Evolutionary conservation across 2,888 invertebrate species (phyloP).

Genomic region (Tuberolachnus salignus): DNA sequence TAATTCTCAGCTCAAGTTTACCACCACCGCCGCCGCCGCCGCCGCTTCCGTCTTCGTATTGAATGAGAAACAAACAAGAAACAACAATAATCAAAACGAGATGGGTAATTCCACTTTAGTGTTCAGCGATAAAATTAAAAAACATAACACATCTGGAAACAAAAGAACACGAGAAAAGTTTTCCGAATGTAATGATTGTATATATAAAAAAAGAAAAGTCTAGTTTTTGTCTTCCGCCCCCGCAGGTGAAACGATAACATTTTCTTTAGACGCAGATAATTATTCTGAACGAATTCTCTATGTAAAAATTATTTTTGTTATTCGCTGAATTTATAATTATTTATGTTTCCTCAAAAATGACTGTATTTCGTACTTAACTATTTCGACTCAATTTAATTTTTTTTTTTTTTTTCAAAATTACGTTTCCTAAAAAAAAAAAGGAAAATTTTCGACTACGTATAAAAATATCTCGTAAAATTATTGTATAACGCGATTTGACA

Average conservation of each 20-base stretch:
- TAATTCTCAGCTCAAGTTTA: conserved; percentile 48
- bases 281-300: not conserved
- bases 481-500: too few species aligned
- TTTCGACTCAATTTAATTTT: too few species aligned
- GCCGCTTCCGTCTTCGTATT: conserved; percentile 15
- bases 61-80: conserved; percentile 51
- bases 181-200: conserved; percentile 12
- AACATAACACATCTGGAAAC: conserved; percentile 44
- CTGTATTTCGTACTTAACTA: too few species aligned
- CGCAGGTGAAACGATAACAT: not conserved
- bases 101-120: conserved; percentile 34
- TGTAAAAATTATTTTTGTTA: not conserved
- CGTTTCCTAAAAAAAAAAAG: too few species aligned
- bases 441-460: too few species aligned
- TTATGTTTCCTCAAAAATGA: not conserved
- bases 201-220: conserved; percentile 14
- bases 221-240: not conserved
- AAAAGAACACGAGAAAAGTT: conserved; percentile 20
- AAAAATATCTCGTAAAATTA: too few species aligned
- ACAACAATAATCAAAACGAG: conserved; percentile 44
- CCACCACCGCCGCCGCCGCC: not conserved
- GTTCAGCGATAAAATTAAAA: conserved; percentile 44
- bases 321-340: conserved; percentile 25
- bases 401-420: too few species aligned
- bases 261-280: conserved; percentile 9